These are phyloP conservation scores for Spondyliosoma cantharus DNA, from an alignment of 2,797 vertebrate genomes.

Conservation along the genomic window DNA sequence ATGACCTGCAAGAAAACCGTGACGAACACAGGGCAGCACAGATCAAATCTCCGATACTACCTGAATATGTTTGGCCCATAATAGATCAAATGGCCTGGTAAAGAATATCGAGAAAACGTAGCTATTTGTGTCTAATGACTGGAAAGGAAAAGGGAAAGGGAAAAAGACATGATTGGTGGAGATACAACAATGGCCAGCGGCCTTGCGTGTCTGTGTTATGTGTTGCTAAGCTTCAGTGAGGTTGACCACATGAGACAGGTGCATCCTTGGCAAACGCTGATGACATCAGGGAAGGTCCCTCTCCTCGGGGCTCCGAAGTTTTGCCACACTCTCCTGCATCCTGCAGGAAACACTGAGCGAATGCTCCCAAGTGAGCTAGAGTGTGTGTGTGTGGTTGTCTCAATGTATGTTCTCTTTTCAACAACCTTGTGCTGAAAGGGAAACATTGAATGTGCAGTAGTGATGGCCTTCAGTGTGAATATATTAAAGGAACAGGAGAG, in stretches of 20 bases:
- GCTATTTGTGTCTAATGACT: conserved; percentile 57
- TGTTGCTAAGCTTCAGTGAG: conserved; percentile 67
- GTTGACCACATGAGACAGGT: conserved; percentile 71
- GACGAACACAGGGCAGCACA: conserved; percentile 15
- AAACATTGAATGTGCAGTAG: conserved; percentile 56
- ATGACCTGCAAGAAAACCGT: conserved; percentile 31
- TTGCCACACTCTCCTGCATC: conserved; percentile 55
- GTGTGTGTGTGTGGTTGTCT: conserved; percentile 38
- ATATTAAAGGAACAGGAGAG: conserved; percentile 48
- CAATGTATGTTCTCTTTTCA: conserved; percentile 47
- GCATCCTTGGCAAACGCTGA: conserved; percentile 74
- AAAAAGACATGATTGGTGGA: conserved; percentile 39
- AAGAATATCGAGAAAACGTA: conserved; percentile 32
- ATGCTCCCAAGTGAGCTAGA: conserved; percentile 25
- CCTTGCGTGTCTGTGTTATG: conserved; percentile 41
- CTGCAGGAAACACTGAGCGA: conserved; percentile 70
- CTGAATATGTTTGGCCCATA: conserved; percentile 19
- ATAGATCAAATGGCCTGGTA: conserved; percentile 12
- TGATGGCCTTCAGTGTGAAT: conserved; percentile 65
- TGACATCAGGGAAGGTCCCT: conserved; percentile 81
- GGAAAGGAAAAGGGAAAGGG: conserved; percentile 64
- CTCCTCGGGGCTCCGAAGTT: conserved; percentile 58
- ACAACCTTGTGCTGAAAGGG: conserved; percentile 68
- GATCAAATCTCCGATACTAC: conserved; percentile 1
- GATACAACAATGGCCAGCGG: conserved; percentile 64